Evolutionary conservation across 2,113 vertebrate genomes (phyloP).

Genomic region (Hippopotamus amphibius): DNA sequence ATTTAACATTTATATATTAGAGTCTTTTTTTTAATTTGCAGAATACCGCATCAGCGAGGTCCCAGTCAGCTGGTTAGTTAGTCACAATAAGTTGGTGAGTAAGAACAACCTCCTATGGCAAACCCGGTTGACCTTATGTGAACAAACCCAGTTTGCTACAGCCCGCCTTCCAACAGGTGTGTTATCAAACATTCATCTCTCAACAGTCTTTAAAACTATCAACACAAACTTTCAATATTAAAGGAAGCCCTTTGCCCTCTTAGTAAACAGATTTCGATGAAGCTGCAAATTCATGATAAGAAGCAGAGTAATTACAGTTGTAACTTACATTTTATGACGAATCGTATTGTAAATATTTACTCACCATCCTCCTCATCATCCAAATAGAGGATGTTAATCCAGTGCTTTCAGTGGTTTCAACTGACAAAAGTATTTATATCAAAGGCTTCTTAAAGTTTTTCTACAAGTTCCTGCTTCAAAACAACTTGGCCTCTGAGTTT

Average conservation of each 20-base stretch:
- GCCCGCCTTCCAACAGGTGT: neutral
- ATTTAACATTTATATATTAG: conserved; percentile 33
- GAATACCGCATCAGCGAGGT: neutral
- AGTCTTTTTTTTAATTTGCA: conserved; percentile 10
- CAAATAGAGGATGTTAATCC: conserved; percentile 13
- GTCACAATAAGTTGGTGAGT: neutral
- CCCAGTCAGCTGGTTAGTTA: neutral
- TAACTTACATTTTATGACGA: neutral
- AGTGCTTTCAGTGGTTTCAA: neutral
- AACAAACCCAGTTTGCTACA: neutral
- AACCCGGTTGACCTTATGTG: neutral
- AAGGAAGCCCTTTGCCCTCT: conserved; percentile 2
- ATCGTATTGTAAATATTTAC: conserved; percentile 1
- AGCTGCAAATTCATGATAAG: neutral
- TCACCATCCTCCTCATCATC: neutral
- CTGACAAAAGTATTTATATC: neutral
- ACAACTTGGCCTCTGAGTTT: neutral
- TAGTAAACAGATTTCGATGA: conserved; percentile 28
- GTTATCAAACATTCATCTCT: neutral
- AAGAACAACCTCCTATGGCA: neutral
- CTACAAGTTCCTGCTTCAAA: conserved; percentile 15
- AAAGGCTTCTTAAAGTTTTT: neutral
- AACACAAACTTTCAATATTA: neutral
- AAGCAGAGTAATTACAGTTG: conserved; percentile 24
- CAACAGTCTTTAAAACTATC: neutral